These are phyloP conservation scores for Pandemis heparana DNA, from an alignment of 2,888 invertebrate genomes.

Conservation along the genomic window DNA sequence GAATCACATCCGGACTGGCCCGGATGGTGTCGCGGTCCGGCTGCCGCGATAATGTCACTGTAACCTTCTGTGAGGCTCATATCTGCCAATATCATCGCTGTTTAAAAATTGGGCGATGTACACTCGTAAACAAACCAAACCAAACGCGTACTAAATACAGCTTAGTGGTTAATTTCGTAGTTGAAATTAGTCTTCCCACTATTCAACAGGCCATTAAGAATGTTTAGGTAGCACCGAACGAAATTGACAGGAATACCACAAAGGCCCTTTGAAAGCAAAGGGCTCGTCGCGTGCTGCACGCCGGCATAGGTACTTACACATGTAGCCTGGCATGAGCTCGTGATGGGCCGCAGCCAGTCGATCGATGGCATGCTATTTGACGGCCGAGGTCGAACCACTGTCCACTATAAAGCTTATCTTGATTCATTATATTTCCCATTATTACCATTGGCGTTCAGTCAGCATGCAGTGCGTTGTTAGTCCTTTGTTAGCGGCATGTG, in stretches of 20 bases:
- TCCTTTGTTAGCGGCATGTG: conserved; percentile 74
- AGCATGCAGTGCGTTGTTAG: conserved; percentile 61
- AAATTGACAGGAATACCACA: conserved; percentile 43
- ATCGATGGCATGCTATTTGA: conserved; percentile 80
- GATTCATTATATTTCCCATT: conserved; percentile 75
- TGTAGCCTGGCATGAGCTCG: conserved; percentile 50
- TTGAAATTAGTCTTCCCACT: not conserved
- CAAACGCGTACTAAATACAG: not conserved
- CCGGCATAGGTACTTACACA: conserved; percentile 42
- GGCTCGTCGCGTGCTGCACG: conserved; percentile 64
- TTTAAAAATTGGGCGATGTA: not conserved
- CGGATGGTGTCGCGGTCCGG: conserved; percentile 81
- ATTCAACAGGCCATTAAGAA: conserved; percentile 37
- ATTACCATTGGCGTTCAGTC: conserved; percentile 69
- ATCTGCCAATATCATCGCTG: conserved; percentile 36
- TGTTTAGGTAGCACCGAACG: conserved; percentile 24
- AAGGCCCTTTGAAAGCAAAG: conserved; percentile 45
- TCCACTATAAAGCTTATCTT: conserved; percentile 81
- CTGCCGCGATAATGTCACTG: conserved; percentile 66
- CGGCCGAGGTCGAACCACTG: conserved; percentile 83
- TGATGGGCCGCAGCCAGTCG: conserved; percentile 70
- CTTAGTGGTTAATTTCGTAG: not conserved
- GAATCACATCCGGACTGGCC: conserved; percentile 77
- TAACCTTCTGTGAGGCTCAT: conserved; percentile 54
- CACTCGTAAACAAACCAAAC: not conserved